A percentile compares a stretch with the other conserved stretches of the same genome.
Conservation (phyloP, 2,888 invertebrate species). For the Frankliniella intonsa region DNA sequence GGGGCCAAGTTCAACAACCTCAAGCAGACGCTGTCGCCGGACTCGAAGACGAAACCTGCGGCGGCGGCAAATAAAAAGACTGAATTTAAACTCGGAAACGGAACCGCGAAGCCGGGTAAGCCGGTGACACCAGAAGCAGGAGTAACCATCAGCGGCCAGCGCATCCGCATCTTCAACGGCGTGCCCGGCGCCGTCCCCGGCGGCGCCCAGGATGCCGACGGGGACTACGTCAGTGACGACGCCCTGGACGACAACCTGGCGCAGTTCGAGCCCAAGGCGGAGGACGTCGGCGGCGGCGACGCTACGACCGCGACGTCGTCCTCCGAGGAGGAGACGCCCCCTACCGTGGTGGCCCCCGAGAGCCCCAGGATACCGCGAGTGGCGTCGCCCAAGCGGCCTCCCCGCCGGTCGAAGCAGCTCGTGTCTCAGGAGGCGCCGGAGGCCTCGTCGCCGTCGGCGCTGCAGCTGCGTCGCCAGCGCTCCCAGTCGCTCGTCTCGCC, state of each 20-base stretch:
- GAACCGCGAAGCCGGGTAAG: constrained; percentile 51
- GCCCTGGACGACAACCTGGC: constrained; percentile 38
- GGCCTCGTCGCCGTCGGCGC: constrained; percentile 37
- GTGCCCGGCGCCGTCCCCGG: constrained; percentile 43
- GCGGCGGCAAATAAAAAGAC: constrained; percentile 52
- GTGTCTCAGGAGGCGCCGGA: constrained; percentile 37
- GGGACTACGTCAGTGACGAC: constrained; percentile 38
- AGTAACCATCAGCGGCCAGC: constrained; percentile 62
- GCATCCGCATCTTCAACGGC: constrained; percentile 58
- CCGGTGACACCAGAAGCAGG: constrained; percentile 48
- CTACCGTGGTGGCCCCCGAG: constrained; percentile 38
- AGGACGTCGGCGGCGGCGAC: constrained; percentile 33
- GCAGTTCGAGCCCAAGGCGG: constrained; percentile 25
- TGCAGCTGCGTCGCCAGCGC: constrained; percentile 35
- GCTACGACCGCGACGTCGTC: background rate
- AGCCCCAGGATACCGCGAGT: constrained; percentile 45
- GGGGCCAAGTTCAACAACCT: background rate
- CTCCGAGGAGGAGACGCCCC: background rate
- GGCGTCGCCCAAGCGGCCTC: constrained; percentile 60
- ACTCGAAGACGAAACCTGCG: constrained; percentile 44
- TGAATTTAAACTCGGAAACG: constrained; percentile 48
- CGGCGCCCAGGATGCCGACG: constrained; percentile 30
- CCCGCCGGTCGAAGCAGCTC: constrained; percentile 52
- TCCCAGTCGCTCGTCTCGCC: constrained; percentile 36
- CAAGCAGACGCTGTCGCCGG: constrained; percentile 17